Conservation (phyloP, 1,140 invertebrate species). For the Nasonia giraulti region DNA sequence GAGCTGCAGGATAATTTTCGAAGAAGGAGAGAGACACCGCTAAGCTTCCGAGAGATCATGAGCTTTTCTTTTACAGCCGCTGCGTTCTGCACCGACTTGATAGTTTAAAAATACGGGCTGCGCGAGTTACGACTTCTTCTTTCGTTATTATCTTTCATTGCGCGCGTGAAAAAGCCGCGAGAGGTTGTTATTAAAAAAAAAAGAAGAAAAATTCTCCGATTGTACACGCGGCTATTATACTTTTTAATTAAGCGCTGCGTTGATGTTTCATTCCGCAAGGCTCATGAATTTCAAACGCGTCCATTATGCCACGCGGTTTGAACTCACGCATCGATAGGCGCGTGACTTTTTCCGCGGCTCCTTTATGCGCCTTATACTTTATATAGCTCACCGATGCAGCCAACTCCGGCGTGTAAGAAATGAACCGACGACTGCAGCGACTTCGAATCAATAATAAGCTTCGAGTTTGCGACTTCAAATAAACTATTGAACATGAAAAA, state of each 20-base stretch:
- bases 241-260: background rate
- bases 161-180: background rate
- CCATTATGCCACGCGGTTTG: background rate
- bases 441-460: no score
- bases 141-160: background rate
- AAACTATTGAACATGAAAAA: background rate
- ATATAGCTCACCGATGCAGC: no score
- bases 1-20: no score
- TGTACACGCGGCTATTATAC: background rate
- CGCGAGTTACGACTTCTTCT: background rate
- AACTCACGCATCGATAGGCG: background rate
- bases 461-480: background rate
- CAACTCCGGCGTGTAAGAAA: no score
- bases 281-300: background rate
- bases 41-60: no score
- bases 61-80: no score
- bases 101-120: background rate
- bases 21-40: no score
- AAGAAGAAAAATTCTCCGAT: no score
- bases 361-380: no score
- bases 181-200: slow-evolving; percentile 1
- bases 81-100: no score
- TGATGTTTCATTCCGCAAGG: background rate
- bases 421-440: no score
- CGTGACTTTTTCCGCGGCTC: no score